Base-by-base conservation (phyloP, 2,888 invertebrate genomes). In the Pammene fasciana region DNA sequence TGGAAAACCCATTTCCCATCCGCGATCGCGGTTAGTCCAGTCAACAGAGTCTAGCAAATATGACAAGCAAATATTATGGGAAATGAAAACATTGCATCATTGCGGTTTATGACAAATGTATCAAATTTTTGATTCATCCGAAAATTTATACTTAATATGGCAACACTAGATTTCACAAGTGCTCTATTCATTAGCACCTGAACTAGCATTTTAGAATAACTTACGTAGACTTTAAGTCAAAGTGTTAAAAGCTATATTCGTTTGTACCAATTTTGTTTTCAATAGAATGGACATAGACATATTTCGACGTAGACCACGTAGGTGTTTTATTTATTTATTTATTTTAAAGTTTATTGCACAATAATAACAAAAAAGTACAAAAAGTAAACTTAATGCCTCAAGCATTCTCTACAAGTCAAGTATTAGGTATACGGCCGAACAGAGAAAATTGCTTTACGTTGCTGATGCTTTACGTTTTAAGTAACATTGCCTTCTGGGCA, bases 101-200 rank as follows among this genome's bases (percentile, higher is more conserved):
- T 65, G 54, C 74, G 72, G 75, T 72, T 75, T 70, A 74, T 65
- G 65, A 70, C 68, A 60, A 57, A 71, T 59, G 61, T 73, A 72
- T 54, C 54, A 73, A 73, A 67, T 67, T 56, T 65, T 72, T 74
- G 73, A 75, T 74, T 76, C 72, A 75, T 75, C 74, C 65, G 56
- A 54, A 68, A 59, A 65, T 14, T 64, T 26, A 52, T 59, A 62
- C 18, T 48, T 41, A 45, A 34, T 48, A 18, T 11, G 18, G 26
- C 6, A 54, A 48, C 60, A 55, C 48, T 56, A n/a, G 70, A 71
- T 73, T 82, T 83, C 74, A 72, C 83, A 36, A 43, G 14, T 64
- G 43, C 52, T 45, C 13, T 68, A 52, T 8, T 52, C 11, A 68
- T 68, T 68, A 68, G 26, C 68, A 59, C 64, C 16, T 59, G 10